phyloP scores from a whole-genome alignment of 2,797 vertebrate species.

The Cynopterus sphinx region DNA sequence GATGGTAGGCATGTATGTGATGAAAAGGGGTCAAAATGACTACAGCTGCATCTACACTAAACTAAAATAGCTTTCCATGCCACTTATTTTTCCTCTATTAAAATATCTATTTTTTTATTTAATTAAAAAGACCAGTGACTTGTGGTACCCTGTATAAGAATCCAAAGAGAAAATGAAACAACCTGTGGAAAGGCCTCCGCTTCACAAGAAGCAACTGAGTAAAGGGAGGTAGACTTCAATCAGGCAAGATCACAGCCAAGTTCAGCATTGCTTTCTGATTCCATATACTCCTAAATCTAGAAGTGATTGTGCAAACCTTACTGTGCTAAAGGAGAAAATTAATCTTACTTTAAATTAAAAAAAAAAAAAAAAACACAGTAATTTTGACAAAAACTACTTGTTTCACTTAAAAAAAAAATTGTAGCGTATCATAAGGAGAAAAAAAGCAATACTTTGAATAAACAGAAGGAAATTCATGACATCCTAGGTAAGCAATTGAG shows the following conservation, averaged over 20 bases:
- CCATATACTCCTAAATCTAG: not conserved
- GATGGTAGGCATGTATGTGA: not conserved
- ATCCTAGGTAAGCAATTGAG: not conserved
- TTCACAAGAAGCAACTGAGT: not conserved
- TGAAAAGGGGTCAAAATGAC: not conserved
- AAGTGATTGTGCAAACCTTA: not conserved
- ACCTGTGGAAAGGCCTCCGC: not conserved
- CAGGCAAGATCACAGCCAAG: conserved; percentile 37
- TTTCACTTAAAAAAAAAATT: not conserved
- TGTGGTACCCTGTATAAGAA: not conserved
- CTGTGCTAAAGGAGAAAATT: not conserved
- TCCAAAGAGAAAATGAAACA: not conserved
- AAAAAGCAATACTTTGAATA: conserved; percentile 21
- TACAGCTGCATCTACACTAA: not conserved
- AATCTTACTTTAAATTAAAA: conserved; percentile 39
- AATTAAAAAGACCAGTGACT: not conserved
- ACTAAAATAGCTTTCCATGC: not conserved
- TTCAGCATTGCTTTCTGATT: not conserved
- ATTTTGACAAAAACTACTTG: conserved; percentile 12
- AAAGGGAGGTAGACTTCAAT: not conserved
- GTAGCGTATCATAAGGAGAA: not conserved
- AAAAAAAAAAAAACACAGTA: not conserved
- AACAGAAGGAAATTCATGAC: not conserved
- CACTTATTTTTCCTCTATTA: not conserved
- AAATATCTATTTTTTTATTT: not conserved